Conservation (phyloP, 1,140 invertebrate genomes). For the Oncopeltus fasciatus region DNA sequence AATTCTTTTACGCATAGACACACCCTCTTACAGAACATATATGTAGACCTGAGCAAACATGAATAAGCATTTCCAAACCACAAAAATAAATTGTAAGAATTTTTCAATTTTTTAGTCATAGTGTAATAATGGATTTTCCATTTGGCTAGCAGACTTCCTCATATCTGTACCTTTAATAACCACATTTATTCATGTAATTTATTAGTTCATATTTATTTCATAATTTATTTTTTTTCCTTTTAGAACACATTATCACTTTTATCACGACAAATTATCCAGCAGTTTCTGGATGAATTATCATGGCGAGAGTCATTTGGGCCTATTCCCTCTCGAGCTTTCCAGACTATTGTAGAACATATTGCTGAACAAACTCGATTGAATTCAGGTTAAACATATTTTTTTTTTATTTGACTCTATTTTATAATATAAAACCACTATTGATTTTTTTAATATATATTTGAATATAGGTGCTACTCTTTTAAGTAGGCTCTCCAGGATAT, state of each 20-base stretch:
- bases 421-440: neutral
- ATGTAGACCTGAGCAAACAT: too few relatives aligned
- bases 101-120: too few relatives aligned
- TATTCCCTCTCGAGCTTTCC: conserved; percentile 59
- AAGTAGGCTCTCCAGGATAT: conserved; percentile 45
- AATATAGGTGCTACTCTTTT: conserved; percentile 34
- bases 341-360: conserved; percentile 64
- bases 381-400: conserved; percentile 25
- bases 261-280: conserved; percentile 70
- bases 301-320: conserved; percentile 63
- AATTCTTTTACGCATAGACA: too few relatives aligned
- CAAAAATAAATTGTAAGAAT: too few relatives aligned
- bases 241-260: conserved; percentile 71
- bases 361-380: conserved; percentile 57
- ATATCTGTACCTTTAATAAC: too few relatives aligned
- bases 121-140: neutral
- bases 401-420: neutral
- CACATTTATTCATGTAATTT: too few relatives aligned
- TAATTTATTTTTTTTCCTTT: neutral
- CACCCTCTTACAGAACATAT: too few relatives aligned
- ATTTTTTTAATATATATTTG: conserved; percentile 14
- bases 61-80: too few relatives aligned
- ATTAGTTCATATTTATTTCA: too few relatives aligned
- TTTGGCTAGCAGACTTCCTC: too few relatives aligned
- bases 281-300: conserved; percentile 75